A percentile compares a stretch with the other conserved stretches of the same genome.
phyloP scores from a whole-genome alignment of 2,113 vertebrate genomes.

The Mastomys coucha region DNA sequence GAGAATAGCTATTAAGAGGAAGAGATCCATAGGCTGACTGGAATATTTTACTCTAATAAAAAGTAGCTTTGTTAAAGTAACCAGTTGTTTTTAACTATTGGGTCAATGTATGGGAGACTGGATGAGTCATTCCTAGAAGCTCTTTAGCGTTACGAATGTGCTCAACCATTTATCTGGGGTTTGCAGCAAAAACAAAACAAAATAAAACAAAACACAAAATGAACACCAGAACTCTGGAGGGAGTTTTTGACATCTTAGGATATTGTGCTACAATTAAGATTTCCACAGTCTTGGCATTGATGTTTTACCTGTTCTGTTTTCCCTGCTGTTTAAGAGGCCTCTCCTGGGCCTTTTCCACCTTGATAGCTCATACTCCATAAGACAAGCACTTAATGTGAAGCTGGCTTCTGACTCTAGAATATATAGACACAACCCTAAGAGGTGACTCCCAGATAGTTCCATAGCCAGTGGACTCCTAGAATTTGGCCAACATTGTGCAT shows the following conservation, averaged over 20 bases:
- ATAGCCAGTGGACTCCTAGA: not conserved
- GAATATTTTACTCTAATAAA: constrained; percentile 68
- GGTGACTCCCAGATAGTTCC: not conserved
- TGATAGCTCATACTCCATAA: not conserved
- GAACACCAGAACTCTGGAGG: not conserved
- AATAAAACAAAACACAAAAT: too few relatives aligned
- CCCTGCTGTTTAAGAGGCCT: not conserved
- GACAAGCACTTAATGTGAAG: not conserved
- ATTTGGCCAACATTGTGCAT: not conserved
- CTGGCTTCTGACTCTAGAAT: not conserved
- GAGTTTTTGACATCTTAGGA: not conserved
- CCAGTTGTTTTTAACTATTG: constrained; percentile 35
- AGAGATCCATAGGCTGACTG: constrained; percentile 48
- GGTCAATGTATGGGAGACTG: constrained; percentile 10
- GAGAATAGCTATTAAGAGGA: constrained; percentile 74
- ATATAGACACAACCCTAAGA: not conserved
- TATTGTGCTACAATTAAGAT: not conserved
- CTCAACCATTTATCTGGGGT: not conserved
- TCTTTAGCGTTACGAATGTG: not conserved
- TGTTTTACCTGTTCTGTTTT: not conserved
- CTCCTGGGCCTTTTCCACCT: not conserved
- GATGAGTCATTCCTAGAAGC: constrained; percentile 1
- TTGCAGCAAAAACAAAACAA: not conserved
- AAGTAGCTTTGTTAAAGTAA: constrained; percentile 65
- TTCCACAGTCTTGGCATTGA: not conserved